A percentile compares a stretch with the other conserved stretches of the same genome.
phyloP scores from a whole-genome alignment of 1,140 invertebrate genomes.

The Mamestra configurata region DNA sequence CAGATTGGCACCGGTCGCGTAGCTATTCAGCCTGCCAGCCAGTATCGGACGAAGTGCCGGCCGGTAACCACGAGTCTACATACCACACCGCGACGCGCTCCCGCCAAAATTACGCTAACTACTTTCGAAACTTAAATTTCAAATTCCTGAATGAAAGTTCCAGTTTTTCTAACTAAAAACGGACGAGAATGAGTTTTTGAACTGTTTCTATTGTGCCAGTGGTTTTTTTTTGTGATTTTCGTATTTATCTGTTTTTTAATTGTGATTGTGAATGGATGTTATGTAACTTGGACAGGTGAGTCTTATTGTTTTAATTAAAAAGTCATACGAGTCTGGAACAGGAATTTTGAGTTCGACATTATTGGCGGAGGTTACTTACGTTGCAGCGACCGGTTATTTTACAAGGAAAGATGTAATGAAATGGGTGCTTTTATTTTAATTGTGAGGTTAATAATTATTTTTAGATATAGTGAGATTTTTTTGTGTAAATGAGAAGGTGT shows the following conservation, averaged over 20 bases:
- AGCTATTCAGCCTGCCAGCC: constrained; percentile 4
- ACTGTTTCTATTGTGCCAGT: not conserved
- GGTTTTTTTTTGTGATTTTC: constrained; percentile 10
- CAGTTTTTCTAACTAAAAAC: not conserved
- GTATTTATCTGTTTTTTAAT: not conserved
- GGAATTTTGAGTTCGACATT: constrained; percentile 1
- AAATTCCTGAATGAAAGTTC: constrained; percentile 3
- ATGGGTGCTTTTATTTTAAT: not conserved
- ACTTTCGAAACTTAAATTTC: constrained; percentile 32
- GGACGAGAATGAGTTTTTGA: not conserved
- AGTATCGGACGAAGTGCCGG: constrained; percentile 47
- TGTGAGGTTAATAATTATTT: not conserved
- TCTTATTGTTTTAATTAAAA: constrained; percentile 27
- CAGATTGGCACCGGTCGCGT: constrained; percentile 42
- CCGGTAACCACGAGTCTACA: not conserved
- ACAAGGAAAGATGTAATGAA: constrained; percentile 8
- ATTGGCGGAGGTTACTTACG: constrained; percentile 6
- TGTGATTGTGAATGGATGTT: constrained; percentile 45
- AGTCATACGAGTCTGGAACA: not conserved
- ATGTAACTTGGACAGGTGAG: constrained; percentile 47
- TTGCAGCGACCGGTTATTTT: constrained; percentile 15
- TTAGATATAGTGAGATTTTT: not conserved
- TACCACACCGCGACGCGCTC: not conserved
- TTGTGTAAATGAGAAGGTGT: not conserved
- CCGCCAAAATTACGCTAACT: constrained; percentile 51